These are phyloP conservation scores for Stenoptilia bipunctidactyla DNA, from an alignment of 2,888 invertebrate species.

Conservation along the genomic window DNA sequence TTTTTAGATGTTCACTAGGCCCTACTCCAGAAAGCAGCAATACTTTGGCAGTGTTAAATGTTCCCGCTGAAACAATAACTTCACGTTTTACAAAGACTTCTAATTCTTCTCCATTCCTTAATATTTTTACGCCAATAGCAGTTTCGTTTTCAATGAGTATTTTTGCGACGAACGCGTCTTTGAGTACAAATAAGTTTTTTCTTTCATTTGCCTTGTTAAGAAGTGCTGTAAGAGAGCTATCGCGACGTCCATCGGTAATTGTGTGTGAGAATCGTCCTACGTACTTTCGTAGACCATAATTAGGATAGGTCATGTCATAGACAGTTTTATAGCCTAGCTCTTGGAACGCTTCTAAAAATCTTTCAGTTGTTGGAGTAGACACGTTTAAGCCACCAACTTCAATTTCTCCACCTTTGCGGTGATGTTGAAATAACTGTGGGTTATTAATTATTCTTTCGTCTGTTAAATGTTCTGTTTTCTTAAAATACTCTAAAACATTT, in stretches of 20 bases:
- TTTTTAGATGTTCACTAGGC: slow-evolving; percentile 29
- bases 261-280: slow-evolving; percentile 51
- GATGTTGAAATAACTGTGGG: slow-evolving; percentile 31
- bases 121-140: slow-evolving; percentile 32
- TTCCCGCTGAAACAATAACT: slow-evolving; percentile 43
- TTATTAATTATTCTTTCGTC: slow-evolving; percentile 36
- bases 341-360: slow-evolving; percentile 34
- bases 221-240: slow-evolving; percentile 40
- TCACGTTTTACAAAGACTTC: slow-evolving; percentile 33
- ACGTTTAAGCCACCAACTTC: slow-evolving; percentile 34
- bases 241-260: slow-evolving; percentile 33
- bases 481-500: neutral
- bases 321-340: slow-evolving; percentile 39
- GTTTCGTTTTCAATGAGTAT: slow-evolving; percentile 29
- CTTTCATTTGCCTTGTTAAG: slow-evolving; percentile 24
- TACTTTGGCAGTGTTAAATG: slow-evolving; percentile 47
- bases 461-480: slow-evolving; percentile 15
- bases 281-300: slow-evolving; percentile 24
- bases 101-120: slow-evolving; percentile 19
- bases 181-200: slow-evolving; percentile 33
- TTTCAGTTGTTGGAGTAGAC: slow-evolving; percentile 23
- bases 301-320: slow-evolving; percentile 46
- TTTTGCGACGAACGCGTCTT: slow-evolving; percentile 32
- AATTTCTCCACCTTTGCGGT: slow-evolving; percentile 39
- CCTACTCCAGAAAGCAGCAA: slow-evolving; percentile 48